Base-by-base conservation (phyloP, 1,140 invertebrate genomes). In the Megalonaias nervosa region DNA sequence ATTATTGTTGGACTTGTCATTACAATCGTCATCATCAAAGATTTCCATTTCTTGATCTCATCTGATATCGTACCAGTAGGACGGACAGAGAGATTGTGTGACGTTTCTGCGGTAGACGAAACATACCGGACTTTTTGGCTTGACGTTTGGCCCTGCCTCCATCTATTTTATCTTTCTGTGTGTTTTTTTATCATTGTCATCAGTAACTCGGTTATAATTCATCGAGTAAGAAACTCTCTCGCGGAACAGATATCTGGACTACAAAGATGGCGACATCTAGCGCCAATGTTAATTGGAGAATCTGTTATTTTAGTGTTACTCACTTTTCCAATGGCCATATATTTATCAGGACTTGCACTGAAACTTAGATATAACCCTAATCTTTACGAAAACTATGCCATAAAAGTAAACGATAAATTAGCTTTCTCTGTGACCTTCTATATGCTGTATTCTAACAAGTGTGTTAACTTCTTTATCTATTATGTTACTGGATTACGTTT, bases 401-500 rank as follows among this genome's bases (percentile, higher is more conserved):
- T 73, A 21, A 77, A 67, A 14, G 67, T 73, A 38, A 61, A 58
- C 13, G 79, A 84, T 64, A 78, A 74, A 31, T 66, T 87, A 14
- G 65, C 79, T 4, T 87, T 87, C 71, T 83, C 81, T 21, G 69
- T 82, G 16, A 86, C 85, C 2, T 85, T 87, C 74, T 87, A 86
- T 58, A 77, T 85, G 66, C 65, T 85, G 11, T 87, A 86, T 70
- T 81, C 85, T 31, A 86, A 86, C 73, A 86, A 86, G 67, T 86
- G 84, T 73, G 82, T 84, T 16, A 87, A 82, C 38, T 87, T 87
- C 65, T 80, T 82, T 64, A 80, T 85, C 55, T 86, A 84, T 67
- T 81, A 82, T 60, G 59, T 83, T 4, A 83, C 83, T 16, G 86
- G 86, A 21, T 73, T 74, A 16, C 72, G 81, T 55, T 87, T 87